phyloP scores from a whole-genome alignment of 2,888 invertebrate species.

The Nymphalis urticae region DNA sequence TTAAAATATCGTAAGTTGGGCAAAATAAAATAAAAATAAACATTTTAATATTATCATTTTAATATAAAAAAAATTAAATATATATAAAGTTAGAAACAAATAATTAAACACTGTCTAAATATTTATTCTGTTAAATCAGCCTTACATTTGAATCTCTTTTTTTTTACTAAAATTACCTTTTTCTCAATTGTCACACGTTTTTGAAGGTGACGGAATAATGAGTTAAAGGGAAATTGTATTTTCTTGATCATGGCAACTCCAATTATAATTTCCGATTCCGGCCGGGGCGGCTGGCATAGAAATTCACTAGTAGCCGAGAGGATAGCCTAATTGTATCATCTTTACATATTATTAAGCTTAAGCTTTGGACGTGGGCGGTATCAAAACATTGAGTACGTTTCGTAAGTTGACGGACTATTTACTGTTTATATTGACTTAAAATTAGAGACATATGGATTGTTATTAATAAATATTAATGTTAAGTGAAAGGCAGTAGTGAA shows the following conservation, averaged over 20 bases:
- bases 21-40: no score
- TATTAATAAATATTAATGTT: slow-evolving; percentile 21
- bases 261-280: slow-evolving; percentile 45
- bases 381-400: slow-evolving; percentile 56
- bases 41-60: no score
- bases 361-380: slow-evolving; percentile 57
- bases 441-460: slow-evolving; percentile 39
- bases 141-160: no score
- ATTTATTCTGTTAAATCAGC: no score
- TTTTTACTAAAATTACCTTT: not conserved
- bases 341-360: slow-evolving; percentile 42
- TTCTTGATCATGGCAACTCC: slow-evolving; percentile 46
- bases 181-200: not conserved
- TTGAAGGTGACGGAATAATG: not conserved
- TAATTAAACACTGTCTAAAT: no score
- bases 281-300: slow-evolving; percentile 40
- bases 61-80: no score
- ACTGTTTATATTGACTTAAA: slow-evolving; percentile 57
- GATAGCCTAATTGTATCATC: slow-evolving; percentile 64
- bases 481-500: slow-evolving; percentile 40
- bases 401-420: slow-evolving; percentile 57
- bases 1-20: no score
- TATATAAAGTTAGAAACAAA: no score
- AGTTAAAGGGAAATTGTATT: slow-evolving; percentile 8
- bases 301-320: slow-evolving; percentile 34